Evolutionary conservation across 1,140 invertebrate species (phyloP), one percentile per base, ranked within the genome.

Genomic region (Meloidogyne floridensis): DNA sequence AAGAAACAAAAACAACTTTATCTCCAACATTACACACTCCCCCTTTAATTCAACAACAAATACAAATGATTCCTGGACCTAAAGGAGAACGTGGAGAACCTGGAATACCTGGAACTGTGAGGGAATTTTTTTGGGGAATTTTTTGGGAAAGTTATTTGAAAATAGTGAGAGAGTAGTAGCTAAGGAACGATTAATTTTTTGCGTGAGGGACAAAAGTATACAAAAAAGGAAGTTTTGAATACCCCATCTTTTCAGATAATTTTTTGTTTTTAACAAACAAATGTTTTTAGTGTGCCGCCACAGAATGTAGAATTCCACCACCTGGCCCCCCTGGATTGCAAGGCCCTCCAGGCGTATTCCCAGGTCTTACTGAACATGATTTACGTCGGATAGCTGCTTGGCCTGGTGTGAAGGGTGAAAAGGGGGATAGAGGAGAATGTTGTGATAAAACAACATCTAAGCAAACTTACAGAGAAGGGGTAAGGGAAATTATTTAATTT

Each of bases 341-440:
- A 18, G 81, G 81, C 5, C 43, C 32, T 20, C 65, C 79, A 42
- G 81, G 81, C 15, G 75, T 51, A 13, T 86, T 87, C 73, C 73
- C 84, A 11, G 82, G 81, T 75, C 82, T 87, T 9, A 80, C 80
- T 47, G 86, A 87, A 15, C 43, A 80, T 2, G 87, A 87, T 75
- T 77, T 87, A 75, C 82, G 75, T 4, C 75, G 87, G 42, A 87
- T 88, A 72, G 86, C 80, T 20, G 59, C 53, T 32, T 86, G 75
- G 73, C 85, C 85, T 13, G 82, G 83, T 75, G 82, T 87, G 3
- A 87, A 86, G 54, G 83, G 83, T 10, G 83, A 85, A 71, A 84
- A 85, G 65, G 83, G 83, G 18, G 83, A 84, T 75, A 84, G 72
- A 78, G 83, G 83, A 69, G 84, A 85, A 32, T 80, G 81, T 20